Evolutionary conservation across 1,140 invertebrate genomes (phyloP).

Genomic region (Steinernema feltiae): DNA sequence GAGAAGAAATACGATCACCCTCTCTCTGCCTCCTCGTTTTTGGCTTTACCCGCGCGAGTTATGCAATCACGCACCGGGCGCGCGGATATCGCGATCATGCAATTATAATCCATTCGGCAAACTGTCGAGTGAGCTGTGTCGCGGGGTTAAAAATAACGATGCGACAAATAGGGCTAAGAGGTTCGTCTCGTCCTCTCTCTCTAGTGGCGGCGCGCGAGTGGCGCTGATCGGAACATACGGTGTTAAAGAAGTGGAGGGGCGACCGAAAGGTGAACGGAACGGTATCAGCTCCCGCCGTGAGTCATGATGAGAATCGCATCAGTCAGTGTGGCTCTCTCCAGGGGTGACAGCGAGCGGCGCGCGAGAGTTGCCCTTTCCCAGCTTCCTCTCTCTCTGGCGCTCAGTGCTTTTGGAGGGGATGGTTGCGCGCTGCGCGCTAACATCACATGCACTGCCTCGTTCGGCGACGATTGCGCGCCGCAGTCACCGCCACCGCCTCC

Average conservation of each 20-base stretch:
- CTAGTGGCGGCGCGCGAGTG: not conserved
- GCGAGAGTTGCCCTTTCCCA: not conserved
- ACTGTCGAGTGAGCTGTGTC: not conserved
- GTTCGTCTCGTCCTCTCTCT: not conserved
- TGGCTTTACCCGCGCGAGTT: constrained; percentile 11
- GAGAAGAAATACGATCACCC: not conserved
- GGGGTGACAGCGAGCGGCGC: too few species aligned
- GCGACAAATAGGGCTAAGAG: constrained; percentile 4
- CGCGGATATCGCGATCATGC: constrained; percentile 10
- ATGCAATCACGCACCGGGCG: constrained; percentile 8
- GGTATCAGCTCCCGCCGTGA: not conserved
- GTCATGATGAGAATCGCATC: not conserved
- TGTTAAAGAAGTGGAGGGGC: not conserved
- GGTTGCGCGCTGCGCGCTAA: not conserved
- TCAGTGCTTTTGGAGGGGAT: not conserved
- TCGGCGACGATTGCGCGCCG: not conserved
- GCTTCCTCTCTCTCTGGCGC: not conserved
- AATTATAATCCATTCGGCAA: constrained; percentile 8
- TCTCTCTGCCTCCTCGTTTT: constrained; percentile 9
- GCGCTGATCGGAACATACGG: not conserved
- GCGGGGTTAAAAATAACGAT: not conserved
- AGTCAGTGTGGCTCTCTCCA: too few species aligned
- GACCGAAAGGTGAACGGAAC: not conserved
- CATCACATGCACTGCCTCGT: constrained; percentile 7
- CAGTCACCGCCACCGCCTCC: not conserved